phyloP scores from a whole-genome alignment of 2,797 vertebrate species.

The Chrosomus eos region DNA sequence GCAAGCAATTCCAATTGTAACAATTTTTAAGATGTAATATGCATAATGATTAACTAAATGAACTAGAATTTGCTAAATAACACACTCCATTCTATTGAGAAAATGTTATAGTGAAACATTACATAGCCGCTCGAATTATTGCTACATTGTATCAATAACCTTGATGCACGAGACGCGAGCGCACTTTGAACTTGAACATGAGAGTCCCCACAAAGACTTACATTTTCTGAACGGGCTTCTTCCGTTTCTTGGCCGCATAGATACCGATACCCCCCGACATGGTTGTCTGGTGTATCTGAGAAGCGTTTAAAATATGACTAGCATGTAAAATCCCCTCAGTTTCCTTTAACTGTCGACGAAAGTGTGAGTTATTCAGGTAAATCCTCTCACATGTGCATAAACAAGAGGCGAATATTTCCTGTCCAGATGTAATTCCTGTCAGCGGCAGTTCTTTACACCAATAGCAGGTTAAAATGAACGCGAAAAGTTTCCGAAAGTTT shows the following conservation, averaged over 20 bases:
- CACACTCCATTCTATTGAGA: neutral
- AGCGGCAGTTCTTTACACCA: neutral
- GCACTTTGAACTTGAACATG: conserved; percentile 41
- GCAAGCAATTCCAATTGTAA: neutral
- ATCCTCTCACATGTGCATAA: conserved; percentile 11
- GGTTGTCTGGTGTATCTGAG: conserved; percentile 13
- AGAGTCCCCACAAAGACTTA: conserved; percentile 64
- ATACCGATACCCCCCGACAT: conserved; percentile 74
- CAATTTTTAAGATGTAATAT: neutral
- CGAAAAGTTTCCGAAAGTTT: conserved; percentile 38
- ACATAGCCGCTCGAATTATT: neutral
- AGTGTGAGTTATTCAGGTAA: conserved; percentile 15
- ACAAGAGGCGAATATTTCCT: neutral
- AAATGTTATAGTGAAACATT: neutral
- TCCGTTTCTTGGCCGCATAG: conserved; percentile 81
- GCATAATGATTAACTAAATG: no score
- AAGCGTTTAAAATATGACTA: conserved; percentile 38
- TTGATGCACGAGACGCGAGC: conserved; percentile 10
- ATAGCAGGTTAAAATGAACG: conserved; percentile 5
- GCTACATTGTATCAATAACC: conserved; percentile 10
- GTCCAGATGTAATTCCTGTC: neutral
- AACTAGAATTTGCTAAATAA: neutral
- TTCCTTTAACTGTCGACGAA: conserved; percentile 6
- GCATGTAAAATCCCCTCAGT: conserved; percentile 38
- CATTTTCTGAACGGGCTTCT: conserved; percentile 85